Conservation (phyloP, 2,113 vertebrate species). For the Himantopus leucocephalus region DNA sequence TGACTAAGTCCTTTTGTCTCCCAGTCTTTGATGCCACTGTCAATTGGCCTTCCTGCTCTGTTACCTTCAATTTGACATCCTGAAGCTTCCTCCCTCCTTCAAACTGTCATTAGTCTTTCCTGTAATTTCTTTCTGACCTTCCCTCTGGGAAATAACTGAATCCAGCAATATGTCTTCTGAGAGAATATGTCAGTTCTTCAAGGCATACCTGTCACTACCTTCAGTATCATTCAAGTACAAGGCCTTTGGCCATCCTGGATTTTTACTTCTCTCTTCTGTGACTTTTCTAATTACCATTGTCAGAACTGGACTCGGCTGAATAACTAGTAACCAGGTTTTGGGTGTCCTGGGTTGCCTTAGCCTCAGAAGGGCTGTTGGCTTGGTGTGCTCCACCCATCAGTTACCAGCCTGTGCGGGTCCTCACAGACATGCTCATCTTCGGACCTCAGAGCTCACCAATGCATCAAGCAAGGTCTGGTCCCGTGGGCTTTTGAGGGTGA, state of each 20-base stretch:
- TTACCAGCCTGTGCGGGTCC: accelerated
- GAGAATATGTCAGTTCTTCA: neutral
- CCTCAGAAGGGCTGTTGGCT: neutral
- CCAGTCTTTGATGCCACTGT: neutral
- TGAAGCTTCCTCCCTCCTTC: neutral
- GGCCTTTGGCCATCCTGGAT: neutral
- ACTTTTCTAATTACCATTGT: neutral
- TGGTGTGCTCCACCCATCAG: neutral
- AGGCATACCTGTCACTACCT: neutral
- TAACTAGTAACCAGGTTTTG: neutral
- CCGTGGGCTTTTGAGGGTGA: neutral
- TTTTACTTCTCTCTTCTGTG: neutral
- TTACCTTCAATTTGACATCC: neutral
- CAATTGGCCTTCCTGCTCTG: neutral
- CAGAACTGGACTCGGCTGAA: neutral
- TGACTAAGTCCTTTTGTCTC: neutral
- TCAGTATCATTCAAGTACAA: neutral
- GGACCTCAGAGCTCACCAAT: neutral
- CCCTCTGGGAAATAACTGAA: neutral
- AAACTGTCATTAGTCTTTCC: neutral
- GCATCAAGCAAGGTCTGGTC: accelerated
- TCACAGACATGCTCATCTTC: accelerated
- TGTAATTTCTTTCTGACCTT: neutral
- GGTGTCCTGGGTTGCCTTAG: neutral
- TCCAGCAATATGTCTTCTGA: neutral